Percentiles rank a stretch among this genome's conserved stretches.
Conservation (phyloP, 2,888 invertebrate species). For the Prosapia bicincta region DNA sequence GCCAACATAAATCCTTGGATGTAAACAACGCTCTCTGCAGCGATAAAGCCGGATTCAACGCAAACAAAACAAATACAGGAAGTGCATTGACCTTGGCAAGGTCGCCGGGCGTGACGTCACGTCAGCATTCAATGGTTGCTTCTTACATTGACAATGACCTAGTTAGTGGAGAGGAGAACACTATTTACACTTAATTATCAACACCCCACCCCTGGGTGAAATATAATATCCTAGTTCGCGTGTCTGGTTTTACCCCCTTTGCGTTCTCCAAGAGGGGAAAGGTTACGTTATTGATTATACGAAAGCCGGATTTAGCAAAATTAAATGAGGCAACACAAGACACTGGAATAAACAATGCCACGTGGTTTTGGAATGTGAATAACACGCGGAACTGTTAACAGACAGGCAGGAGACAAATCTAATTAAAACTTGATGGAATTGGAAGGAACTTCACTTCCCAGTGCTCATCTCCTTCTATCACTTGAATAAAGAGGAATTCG, state of each 20-base stretch:
- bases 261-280: neutral
- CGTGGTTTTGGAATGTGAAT: neutral
- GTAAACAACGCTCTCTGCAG: neutral
- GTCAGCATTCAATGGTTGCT: neutral
- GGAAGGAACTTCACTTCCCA: no score
- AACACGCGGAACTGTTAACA: no score
- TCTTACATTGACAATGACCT: neutral
- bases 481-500: no score
- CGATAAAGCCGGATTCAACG: no score
- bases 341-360: neutral
- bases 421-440: no score
- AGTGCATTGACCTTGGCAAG: neutral
- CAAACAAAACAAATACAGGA: neutral
- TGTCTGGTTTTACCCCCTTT: neutral
- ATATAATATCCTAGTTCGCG: neutral
- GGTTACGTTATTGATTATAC: neutral
- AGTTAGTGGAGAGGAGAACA: neutral
- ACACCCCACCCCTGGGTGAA: neutral
- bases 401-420: no score
- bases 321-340: neutral
- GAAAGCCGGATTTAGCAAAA: neutral
- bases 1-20: neutral
- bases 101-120: neutral
- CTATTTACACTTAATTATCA: neutral
- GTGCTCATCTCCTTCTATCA: no score